phyloP scores from a whole-genome alignment of 2,888 invertebrate genomes.

The Myopa tessellatipennis region DNA sequence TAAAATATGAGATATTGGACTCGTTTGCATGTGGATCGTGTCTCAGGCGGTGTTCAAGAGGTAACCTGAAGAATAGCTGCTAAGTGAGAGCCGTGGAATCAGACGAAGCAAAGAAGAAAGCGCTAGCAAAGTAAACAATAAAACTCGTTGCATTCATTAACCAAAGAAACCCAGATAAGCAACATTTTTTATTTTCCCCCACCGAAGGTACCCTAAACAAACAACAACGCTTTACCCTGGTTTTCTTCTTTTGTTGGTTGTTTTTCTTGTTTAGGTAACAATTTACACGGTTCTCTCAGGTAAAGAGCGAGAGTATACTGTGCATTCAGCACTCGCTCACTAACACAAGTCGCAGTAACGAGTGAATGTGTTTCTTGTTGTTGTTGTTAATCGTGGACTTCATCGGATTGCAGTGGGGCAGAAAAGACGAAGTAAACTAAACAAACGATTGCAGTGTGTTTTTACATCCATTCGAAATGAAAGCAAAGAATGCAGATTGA shows the following conservation, averaged over 20 bases:
- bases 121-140: not conserved
- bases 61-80: too few species aligned
- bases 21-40: too few species aligned
- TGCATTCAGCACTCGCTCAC: not conserved
- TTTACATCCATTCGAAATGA: too few species aligned
- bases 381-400: not conserved
- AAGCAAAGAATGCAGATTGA: not conserved
- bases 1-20: too few species aligned
- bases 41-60: too few species aligned
- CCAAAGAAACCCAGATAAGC: slow-evolving; percentile 11
- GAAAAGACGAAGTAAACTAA: too few species aligned
- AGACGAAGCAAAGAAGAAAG: not conserved
- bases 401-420: not conserved
- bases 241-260: not conserved
- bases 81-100: not conserved
- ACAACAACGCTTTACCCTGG: not conserved
- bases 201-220: not conserved
- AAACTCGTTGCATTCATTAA: slow-evolving; percentile 3
- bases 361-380: not conserved
- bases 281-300: not conserved
- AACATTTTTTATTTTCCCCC: not conserved
- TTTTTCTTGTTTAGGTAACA: not conserved
- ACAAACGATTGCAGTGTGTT: too few species aligned
- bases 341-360: too few species aligned
- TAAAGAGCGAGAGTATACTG: not conserved